A percentile compares a stretch with the other conserved stretches of the same genome.
phyloP scores from a whole-genome alignment of 2,888 invertebrate species.

The Pterostichus niger region DNA sequence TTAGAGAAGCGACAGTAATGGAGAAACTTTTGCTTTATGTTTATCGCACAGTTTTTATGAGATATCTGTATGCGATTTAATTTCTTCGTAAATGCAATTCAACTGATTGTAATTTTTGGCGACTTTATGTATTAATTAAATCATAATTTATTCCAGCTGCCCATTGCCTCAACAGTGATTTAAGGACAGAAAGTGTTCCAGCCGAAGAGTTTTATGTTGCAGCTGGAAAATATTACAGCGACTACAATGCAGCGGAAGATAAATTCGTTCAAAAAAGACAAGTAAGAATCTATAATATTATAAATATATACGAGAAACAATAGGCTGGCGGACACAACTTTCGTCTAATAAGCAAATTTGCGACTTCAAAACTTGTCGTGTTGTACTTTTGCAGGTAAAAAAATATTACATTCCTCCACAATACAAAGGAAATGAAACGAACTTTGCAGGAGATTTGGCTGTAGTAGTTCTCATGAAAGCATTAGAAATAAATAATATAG shows the following conservation, averaged over 20 bases:
- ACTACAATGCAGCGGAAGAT: conserved; percentile 8
- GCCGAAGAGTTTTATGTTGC: conserved; percentile 35
- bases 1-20: too few species aligned
- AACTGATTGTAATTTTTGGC: too few species aligned
- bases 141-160: conserved; percentile 31
- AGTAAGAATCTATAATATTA: conserved; percentile 7
- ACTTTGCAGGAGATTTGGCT: conserved; percentile 73
- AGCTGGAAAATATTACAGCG: not conserved
- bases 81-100: not conserved
- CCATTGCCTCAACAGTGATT: conserved; percentile 45
- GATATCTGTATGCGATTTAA: too few species aligned
- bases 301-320: not conserved
- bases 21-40: too few species aligned
- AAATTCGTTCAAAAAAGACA: conserved; percentile 7
- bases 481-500: conserved; percentile 72
- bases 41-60: too few species aligned
- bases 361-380: not conserved
- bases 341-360: not conserved
- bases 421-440: conserved; percentile 37
- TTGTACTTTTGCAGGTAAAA: not conserved
- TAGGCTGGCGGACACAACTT: too few species aligned
- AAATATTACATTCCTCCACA: conserved; percentile 20
- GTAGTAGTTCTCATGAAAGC: conserved; percentile 71
- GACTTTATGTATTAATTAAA: too few species aligned
- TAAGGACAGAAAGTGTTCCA: not conserved